Conservation (phyloP, 2,888 invertebrate genomes). For the Alentia gelatinosa region DNA sequence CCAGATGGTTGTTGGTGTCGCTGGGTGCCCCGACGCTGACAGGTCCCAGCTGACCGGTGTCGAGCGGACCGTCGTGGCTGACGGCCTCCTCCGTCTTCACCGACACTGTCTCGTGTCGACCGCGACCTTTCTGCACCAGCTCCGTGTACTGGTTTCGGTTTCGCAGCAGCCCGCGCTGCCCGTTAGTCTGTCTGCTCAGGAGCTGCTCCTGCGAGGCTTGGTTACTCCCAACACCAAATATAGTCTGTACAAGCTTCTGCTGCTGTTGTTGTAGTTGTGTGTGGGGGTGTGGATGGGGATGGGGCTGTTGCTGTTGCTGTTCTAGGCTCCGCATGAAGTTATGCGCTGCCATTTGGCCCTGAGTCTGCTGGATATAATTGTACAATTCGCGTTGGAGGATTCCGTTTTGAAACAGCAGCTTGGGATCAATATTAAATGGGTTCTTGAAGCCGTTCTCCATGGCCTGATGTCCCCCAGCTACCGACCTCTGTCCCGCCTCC, state of each 20-base stretch:
- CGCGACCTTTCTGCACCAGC: not conserved
- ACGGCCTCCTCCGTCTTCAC: not conserved
- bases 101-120: constrained; percentile 37
- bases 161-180: not conserved
- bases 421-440: not conserved
- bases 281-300: too few relatives aligned
- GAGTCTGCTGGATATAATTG: constrained; percentile 61
- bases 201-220: not conserved
- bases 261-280: constrained; percentile 24
- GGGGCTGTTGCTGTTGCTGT: too few relatives aligned
- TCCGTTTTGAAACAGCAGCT: constrained; percentile 46
- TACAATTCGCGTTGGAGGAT: constrained; percentile 58
- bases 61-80: not conserved
- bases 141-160: not conserved
- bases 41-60: not conserved
- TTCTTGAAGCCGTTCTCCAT: constrained; percentile 13
- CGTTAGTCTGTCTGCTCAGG: not conserved
- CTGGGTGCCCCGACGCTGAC: not conserved
- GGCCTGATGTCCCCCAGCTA: not conserved
- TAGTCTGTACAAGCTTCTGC: not conserved
- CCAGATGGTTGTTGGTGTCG: not conserved
- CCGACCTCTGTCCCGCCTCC: not conserved
- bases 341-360: constrained; percentile 56
- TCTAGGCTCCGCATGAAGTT: constrained; percentile 48
- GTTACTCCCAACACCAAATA: not conserved